These are phyloP conservation scores for Temnopleurus reevesii DNA, from an alignment of 53 echinoderm and acorn worm genomes.

Conservation along the genomic window DNA sequence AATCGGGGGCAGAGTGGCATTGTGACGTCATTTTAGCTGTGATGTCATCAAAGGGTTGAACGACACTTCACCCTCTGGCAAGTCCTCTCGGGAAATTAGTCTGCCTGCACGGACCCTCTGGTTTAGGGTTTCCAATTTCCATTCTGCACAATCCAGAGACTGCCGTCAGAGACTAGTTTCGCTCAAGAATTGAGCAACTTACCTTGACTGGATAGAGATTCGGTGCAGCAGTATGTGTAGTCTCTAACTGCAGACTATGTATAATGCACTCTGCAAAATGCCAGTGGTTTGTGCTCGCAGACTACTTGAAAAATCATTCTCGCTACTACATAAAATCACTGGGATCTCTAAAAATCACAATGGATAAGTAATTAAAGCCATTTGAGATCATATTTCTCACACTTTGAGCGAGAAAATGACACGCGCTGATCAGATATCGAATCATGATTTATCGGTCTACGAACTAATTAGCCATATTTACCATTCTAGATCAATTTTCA, in stretches of 20 bases:
- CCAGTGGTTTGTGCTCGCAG: no score
- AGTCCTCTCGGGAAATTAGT: no score
- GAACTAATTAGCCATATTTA: background rate
- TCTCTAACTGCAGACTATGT: no score
- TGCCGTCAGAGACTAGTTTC: no score
- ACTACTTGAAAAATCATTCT: background rate
- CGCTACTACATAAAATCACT: background rate
- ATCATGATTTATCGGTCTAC: no score
- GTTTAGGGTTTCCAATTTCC: no score
- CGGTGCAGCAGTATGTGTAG: no score
- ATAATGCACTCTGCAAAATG: no score
- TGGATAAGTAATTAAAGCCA: background rate
- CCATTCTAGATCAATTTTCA: background rate
- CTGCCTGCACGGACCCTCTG: no score
- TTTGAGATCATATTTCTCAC: background rate
- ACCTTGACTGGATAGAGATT: no score
- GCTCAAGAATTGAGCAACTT: no score
- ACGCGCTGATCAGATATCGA: background rate
- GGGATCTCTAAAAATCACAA: background rate
- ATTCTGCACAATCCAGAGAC: no score
- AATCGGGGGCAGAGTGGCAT: background rate
- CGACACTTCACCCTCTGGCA: background rate
- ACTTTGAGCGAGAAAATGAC: background rate
- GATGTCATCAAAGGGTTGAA: background rate
- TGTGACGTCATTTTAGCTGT: slow-evolving; percentile 19